Evolutionary conservation across 1,140 invertebrate genomes (phyloP), one percentile per base, ranked within the genome.

Genomic region (Heliconius melpomene): DNA sequence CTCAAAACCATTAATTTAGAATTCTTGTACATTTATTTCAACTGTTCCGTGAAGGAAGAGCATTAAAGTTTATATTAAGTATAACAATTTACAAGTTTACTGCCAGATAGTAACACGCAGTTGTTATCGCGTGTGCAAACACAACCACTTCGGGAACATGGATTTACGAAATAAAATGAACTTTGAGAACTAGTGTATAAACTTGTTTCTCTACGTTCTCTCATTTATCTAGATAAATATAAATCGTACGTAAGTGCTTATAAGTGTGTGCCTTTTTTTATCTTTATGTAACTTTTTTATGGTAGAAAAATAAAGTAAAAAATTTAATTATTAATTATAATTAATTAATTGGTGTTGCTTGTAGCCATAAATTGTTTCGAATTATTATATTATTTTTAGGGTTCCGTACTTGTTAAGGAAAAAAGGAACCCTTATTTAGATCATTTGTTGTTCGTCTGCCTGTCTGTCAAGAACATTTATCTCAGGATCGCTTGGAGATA

Each of bases 11-110:
- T 50, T 74, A 50, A 74, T 74, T 74, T 66, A 40, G 57, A 76
- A 60, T 70, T 57, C 75, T 74, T 78, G 76, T 73, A 66, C 78
- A 82, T 82, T 82, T 82, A 77, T 83, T 83, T 79, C 72, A 72
- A 77, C 54, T 75, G 82, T 79, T 78, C 79, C 75, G 66, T 79
- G 82, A 79, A 80, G 83, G 83, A 83, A 83, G 74, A 77, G 77
- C 77, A 78, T 85, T 83, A 85, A 85, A 83, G 76, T 79, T 83
- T 82, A 81, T 80, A 82, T 83, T 82, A 85, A 82, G 32, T 72
- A 72, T 72, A 85, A 83, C 79, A 83, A 72, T 83, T 80, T 83
- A 85, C 82, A 85, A 85, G 80, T 82, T 85, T 72, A 77, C 77
- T 76, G 75, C 74, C 71, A 74, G 77, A 20, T 52, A 52, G 84